phyloP scores from a whole-genome alignment of 2,113 vertebrate species.

The Anthoscopus minutus region DNA sequence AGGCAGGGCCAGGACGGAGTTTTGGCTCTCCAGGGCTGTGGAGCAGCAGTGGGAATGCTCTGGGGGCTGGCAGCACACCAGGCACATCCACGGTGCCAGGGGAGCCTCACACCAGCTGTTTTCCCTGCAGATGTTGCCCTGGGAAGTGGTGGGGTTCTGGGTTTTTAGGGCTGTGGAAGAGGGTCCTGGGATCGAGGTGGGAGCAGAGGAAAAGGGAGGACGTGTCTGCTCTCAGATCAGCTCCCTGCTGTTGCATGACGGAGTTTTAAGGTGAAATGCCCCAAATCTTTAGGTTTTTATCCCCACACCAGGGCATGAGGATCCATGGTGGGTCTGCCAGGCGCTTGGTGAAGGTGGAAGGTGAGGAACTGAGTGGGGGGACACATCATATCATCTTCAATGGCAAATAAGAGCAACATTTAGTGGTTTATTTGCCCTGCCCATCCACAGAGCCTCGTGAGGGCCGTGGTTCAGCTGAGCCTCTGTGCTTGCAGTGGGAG shows the following conservation, averaged over 20 bases:
- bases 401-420: neutral
- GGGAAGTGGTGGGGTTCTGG: neutral
- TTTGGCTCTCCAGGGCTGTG: neutral
- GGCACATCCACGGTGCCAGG: rapidly evolving
- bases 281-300: neutral
- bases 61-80: neutral
- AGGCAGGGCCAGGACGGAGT: neutral
- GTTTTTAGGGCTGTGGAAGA: neutral
- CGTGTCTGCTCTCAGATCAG: rapidly evolving
- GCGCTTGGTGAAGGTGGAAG: too few species aligned
- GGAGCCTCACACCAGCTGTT: rapidly evolving
- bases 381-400: rapidly evolving
- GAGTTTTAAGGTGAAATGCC: neutral
- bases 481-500: neutral
- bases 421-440: neutral
- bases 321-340: neutral
- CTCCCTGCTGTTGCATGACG: neutral
- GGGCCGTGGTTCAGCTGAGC: rapidly evolving
- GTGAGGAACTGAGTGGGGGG: neutral
- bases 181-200: neutral
- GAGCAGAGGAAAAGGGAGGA: neutral
- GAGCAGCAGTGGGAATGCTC: neutral
- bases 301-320: rapidly evolving
- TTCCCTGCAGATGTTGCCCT: neutral
- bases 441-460: neutral